Base-by-base conservation (phyloP, 2,113 vertebrate species). In the Sigmodon hispidus region DNA sequence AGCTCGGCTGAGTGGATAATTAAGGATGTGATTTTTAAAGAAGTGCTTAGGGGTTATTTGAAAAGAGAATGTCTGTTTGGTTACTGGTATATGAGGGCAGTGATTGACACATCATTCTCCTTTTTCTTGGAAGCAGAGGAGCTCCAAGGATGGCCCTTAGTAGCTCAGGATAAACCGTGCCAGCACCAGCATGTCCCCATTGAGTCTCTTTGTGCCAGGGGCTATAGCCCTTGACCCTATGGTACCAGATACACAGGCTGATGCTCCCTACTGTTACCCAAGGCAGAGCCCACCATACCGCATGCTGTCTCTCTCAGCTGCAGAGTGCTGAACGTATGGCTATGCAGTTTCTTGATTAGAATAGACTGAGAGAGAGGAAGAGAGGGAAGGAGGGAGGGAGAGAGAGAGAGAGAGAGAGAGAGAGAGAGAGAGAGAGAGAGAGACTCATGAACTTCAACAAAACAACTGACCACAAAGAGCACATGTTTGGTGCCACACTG, bases 11-110 rank as follows among this genome's bases (percentile, higher is more conserved):
- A 98, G 97, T 91, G 55, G 92, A 96, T 98, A 98, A 98, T 98
- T 98, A 98, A 97, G 97, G 98, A 92, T 97, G 97, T 96, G 98
- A 96, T 97, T 98, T 98, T 97, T 98, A 98, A 98, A 94, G 94
- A 98, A 98, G 97, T 95, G 81, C 93, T 97, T 95, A 97, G 97
- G 95, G 96, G 89, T 98, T 97, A 97, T 97, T 98, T 98, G 98
- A 98, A 97, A 97, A 93, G 95, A 97, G 96, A 97, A 96, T 95
- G 94, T 91, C 88, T 96, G 97, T 98, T 97, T 96, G 83, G 55
- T 79, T 96, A 85, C 77, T 95, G 96, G 87, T 94, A 93, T 94
- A 65, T 85, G 92, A 95, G 67, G 94, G 88, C 89, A 34, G 0
- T 94, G 59, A 94, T 95, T 93, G 86, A 93, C 96, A 48, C 7